Conservation (phyloP, 2,888 invertebrate species). For the Drosophila lutescens region DNA sequence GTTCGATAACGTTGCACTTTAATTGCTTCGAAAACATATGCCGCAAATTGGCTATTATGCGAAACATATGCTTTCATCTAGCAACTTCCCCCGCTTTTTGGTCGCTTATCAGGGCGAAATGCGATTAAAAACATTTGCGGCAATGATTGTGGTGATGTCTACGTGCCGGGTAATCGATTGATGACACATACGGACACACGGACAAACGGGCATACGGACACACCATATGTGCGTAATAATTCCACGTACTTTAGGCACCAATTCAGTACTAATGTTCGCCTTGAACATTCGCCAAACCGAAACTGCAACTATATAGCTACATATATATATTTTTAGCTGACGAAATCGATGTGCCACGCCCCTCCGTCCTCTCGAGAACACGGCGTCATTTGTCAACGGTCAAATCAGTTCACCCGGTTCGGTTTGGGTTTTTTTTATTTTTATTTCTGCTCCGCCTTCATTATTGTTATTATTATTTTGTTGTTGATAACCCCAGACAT, state of each 20-base stretch:
- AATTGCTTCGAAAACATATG: constrained; percentile 58
- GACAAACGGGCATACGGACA: constrained; percentile 24
- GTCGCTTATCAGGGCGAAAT: constrained; percentile 35
- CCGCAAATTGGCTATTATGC: constrained; percentile 45
- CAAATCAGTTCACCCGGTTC: constrained; percentile 58
- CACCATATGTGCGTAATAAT: constrained; percentile 26
- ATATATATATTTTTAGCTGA: constrained; percentile 10
- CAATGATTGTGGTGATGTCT: constrained; percentile 35
- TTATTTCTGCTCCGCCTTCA: constrained; percentile 34
- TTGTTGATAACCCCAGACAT: constrained; percentile 65
- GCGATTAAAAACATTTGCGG: constrained; percentile 44
- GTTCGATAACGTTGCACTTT: constrained; percentile 41
- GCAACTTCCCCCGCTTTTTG: background rate
- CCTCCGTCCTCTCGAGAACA: constrained; percentile 2
- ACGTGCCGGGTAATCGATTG: constrained; percentile 41
- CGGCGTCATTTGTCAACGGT: constrained; percentile 55
- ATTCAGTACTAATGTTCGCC: constrained; percentile 35
- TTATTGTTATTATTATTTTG: constrained; percentile 58
- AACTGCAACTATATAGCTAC: constrained; percentile 4
- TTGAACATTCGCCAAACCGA: constrained; percentile 5
- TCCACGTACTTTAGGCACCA: constrained; percentile 56
- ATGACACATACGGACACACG: constrained; percentile 43
- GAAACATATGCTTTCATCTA: constrained; percentile 40
- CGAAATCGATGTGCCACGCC: constrained; percentile 33
- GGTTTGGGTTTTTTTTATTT: constrained; percentile 18